These are phyloP conservation scores for Steinernema hermaphroditum DNA, from an alignment of 2,888 invertebrate species.

Conservation along the genomic window DNA sequence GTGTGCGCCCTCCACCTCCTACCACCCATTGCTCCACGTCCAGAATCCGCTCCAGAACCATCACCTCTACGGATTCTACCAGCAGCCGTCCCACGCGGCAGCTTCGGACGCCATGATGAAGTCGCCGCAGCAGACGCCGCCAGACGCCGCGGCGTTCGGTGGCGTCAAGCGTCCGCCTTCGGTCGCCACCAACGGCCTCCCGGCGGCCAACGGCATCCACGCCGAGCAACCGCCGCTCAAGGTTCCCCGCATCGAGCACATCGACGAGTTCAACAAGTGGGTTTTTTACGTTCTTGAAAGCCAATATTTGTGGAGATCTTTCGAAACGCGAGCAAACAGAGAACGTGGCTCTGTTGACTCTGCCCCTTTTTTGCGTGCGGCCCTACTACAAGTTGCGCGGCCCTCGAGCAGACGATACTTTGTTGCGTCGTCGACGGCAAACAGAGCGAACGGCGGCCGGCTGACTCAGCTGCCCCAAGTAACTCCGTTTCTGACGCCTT, in stretches of 20 bases:
- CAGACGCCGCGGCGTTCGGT: background rate
- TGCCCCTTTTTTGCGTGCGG: conserved; percentile 14
- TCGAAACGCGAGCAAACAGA: conserved; percentile 1
- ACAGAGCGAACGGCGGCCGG: background rate
- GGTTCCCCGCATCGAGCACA: background rate
- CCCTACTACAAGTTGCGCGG: background rate
- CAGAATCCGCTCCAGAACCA: background rate
- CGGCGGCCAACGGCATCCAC: conserved; percentile 1
- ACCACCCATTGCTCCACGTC: background rate
- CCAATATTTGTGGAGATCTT: conserved; percentile 3
- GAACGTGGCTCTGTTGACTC: background rate
- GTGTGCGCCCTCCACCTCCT: background rate
- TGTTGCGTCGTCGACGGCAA: background rate
- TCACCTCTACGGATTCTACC: background rate
- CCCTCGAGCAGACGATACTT: background rate
- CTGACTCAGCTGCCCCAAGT: background rate
- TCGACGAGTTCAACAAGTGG: conserved; percentile 22
- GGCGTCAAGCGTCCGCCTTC: conserved; percentile 17
- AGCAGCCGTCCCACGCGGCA: background rate
- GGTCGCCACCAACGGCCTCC: background rate
- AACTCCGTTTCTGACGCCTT: no score
- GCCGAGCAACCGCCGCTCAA: background rate
- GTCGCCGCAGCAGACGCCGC: conserved; percentile 18
- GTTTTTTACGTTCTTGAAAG: background rate
- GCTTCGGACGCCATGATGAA: background rate